Conservation (phyloP, 2,113 vertebrate genomes). For the Diphyllodes magnificus region DNA sequence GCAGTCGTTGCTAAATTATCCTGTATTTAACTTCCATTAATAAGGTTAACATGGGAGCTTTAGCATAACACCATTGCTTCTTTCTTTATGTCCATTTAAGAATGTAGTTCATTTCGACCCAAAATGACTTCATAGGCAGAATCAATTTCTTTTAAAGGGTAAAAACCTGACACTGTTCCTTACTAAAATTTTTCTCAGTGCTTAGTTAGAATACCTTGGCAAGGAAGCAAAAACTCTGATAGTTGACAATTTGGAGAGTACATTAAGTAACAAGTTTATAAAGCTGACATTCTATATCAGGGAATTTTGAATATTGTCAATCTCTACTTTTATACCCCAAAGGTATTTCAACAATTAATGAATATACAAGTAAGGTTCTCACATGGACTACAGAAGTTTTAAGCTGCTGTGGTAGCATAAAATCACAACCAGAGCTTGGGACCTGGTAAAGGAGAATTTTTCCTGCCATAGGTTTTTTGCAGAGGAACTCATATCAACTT, state of each 20-base stretch:
- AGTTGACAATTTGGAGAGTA: neutral
- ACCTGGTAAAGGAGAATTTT: neutral
- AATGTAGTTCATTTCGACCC: neutral
- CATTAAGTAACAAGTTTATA: neutral
- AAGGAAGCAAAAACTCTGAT: neutral
- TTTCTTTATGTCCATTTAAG: neutral
- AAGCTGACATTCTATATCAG: neutral
- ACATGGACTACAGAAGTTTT: neutral
- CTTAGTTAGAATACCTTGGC: neutral
- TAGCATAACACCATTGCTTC: neutral
- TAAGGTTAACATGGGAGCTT: conserved; percentile 34
- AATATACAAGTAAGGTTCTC: neutral
- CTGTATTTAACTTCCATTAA: neutral
- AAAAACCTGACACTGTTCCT: neutral
- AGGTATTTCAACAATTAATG: conserved; percentile 11
- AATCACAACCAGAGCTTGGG: neutral
- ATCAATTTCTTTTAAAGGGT: neutral
- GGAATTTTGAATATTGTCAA: neutral
- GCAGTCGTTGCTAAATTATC: conserved; percentile 36
- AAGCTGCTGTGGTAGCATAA: neutral
- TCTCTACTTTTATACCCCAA: neutral
- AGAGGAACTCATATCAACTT: neutral
- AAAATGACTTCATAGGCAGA: neutral
- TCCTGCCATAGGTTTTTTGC: neutral
- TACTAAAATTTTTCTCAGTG: neutral